These are phyloP conservation scores for Frankliniella fusca DNA, from an alignment of 2,888 invertebrate species.

Conservation along the genomic window DNA sequence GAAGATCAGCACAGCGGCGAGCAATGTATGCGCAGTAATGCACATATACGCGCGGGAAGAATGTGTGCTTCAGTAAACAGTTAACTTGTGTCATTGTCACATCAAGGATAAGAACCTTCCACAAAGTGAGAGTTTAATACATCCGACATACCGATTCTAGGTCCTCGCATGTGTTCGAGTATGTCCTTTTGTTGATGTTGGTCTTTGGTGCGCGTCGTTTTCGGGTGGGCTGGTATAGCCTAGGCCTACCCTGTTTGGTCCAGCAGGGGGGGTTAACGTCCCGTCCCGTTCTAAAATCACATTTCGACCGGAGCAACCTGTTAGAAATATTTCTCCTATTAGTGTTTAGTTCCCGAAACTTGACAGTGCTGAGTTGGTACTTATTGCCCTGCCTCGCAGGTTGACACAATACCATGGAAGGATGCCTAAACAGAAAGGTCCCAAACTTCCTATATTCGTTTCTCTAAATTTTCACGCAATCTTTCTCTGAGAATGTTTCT, in stretches of 20 bases:
- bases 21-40: neutral
- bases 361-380: too few relatives aligned
- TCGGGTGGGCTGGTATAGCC: neutral
- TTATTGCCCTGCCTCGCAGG: too few relatives aligned
- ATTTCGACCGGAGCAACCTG: neutral
- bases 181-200: conserved; percentile 17
- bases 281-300: neutral
- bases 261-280: conserved; percentile 8
- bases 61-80: conserved; percentile 1
- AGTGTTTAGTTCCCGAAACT: too few relatives aligned
- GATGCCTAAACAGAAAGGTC: too few relatives aligned
- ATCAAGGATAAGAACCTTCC: neutral
- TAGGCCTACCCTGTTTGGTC: conserved; percentile 5
- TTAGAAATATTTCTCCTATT: neutral
- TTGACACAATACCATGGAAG: too few relatives aligned
- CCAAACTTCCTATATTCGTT: too few relatives aligned
- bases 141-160: neutral
- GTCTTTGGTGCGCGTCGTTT: neutral
- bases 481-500: too few relatives aligned
- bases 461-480: too few relatives aligned
- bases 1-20: neutral
- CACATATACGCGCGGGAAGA: conserved; percentile 11
- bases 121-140: neutral
- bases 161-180: neutral
- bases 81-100: conserved; percentile 25